phyloP scores from a whole-genome alignment of 2,888 invertebrate species.

The Sminthurinus aureus region DNA sequence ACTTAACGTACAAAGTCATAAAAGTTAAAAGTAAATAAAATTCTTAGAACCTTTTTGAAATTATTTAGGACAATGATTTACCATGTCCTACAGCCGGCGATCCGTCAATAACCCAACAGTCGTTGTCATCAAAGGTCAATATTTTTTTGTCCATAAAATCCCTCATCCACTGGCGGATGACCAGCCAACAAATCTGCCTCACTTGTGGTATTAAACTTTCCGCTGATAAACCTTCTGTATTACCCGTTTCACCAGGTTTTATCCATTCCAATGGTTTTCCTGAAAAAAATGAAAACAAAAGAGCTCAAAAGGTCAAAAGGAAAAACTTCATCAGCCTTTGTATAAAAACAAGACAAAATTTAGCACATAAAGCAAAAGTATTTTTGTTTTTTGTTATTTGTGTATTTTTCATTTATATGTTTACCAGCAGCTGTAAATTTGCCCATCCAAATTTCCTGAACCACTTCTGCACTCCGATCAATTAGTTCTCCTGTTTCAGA shows the following conservation, averaged over 20 bases:
- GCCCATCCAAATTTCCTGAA: constrained; percentile 48
- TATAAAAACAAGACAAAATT: neutral
- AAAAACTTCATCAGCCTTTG: neutral
- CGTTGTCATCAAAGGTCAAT: neutral
- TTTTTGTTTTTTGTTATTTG: neutral
- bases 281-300: neutral
- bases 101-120: constrained; percentile 49
- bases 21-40: no score
- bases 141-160: no score
- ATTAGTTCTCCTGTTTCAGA: neutral
- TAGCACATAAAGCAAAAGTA: neutral
- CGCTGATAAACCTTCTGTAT: neutral
- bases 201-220: constrained; percentile 20
- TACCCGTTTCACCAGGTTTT: neutral
- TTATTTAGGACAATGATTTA: no score
- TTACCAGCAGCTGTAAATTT: constrained; percentile 30
- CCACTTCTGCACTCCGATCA: neutral
- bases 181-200: constrained; percentile 27
- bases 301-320: neutral
- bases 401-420: neutral
- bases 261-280: constrained; percentile 26
- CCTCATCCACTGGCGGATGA: neutral
- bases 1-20: no score
- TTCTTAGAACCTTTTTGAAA: no score
- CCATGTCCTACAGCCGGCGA: constrained; percentile 40